Conservation (phyloP, 2,888 invertebrate genomes). For the Erebia epiphron region DNA sequence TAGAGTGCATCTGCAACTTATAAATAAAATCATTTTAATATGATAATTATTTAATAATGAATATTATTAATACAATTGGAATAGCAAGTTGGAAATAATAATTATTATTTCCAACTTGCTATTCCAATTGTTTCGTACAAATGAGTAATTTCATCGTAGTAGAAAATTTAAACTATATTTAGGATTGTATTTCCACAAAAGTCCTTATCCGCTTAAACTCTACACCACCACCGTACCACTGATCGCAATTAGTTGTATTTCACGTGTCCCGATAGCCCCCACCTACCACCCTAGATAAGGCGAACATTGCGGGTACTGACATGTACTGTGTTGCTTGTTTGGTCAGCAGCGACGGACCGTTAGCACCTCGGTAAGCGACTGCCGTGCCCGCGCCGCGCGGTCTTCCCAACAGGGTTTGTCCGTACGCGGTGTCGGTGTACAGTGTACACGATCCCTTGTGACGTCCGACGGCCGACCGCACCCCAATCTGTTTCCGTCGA, state of each 20-base stretch:
- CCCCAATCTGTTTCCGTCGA: slow-evolving; percentile 43
- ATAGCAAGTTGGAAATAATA: no score
- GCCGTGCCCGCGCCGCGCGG: slow-evolving; percentile 68
- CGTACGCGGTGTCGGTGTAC: slow-evolving; percentile 71
- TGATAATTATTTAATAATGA: no score
- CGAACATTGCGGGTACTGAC: slow-evolving; percentile 77
- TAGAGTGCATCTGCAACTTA: neutral
- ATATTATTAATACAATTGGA: no score
- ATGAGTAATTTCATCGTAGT: slow-evolving; percentile 12
- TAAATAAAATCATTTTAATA: neutral
- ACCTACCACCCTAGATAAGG: slow-evolving; percentile 59
- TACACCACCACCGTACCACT: slow-evolving; percentile 34
- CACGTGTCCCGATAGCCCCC: slow-evolving; percentile 42
- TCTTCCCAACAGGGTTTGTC: slow-evolving; percentile 61
- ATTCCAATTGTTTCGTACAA: neutral
- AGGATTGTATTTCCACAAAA: slow-evolving; percentile 30
- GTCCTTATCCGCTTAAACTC: slow-evolving; percentile 36
- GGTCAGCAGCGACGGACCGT: slow-evolving; percentile 82
- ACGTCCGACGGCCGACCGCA: slow-evolving; percentile 74
- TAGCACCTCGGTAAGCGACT: slow-evolving; percentile 81
- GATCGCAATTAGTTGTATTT: slow-evolving; percentile 38
- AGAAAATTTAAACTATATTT: slow-evolving; percentile 12
- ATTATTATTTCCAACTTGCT: slow-evolving; percentile 11
- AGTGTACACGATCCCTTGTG: slow-evolving; percentile 77
- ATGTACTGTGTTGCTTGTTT: slow-evolving; percentile 81